Base-by-base conservation (phyloP, 2,888 invertebrate genomes). In the Calameuta pallipes region DNA sequence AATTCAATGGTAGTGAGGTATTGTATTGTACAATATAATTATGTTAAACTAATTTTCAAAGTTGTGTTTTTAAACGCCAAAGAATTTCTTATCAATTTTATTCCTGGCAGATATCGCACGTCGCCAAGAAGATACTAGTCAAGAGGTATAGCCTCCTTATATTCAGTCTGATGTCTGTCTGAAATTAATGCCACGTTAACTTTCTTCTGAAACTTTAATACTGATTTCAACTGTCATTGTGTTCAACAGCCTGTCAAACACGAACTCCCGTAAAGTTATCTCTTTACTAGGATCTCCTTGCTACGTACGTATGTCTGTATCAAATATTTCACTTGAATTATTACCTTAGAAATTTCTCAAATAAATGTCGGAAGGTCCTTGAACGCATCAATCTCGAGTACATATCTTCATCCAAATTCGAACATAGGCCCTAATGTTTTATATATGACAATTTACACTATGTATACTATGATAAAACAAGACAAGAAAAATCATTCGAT, bases 331-430 rank as follows among this genome's bases (percentile, higher is more conserved):
- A 56, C 56, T 56, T 56, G 23, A 56, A 37, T 23, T 56, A 41
- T 83, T 86, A 86, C 86, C 86, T 86, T 80, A 81, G 81, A 80
- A 82, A 80, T 80, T 78, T 81, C 41, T 77, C 79, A 76, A 85
- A 76, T 13, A 84, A 41, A 78, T 76, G 69, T 34, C 83, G 82
- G 33, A 86, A 56, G 4, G 75, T 80, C 73, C 75, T 41, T 3
- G 78, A 76, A 41, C 76, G 69, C n/a, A 76, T 71, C 30, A 78
- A 31, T 15, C 73, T 78, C 12, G 73, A 30, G 41, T 78, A 36
- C 75, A 80, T 75, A 13, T 76, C 34, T 30, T 69, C 56, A 75
- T 56, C 23, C 6, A 56, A 56, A 0, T 23, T 23, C 56, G 2
- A 9, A 15, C 56, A 56, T 56, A 56, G 23, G 1, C 15, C 6